Conservation (phyloP, 92 coral and sea anemone genomes). For the Epizoanthus rinbou region DNA sequence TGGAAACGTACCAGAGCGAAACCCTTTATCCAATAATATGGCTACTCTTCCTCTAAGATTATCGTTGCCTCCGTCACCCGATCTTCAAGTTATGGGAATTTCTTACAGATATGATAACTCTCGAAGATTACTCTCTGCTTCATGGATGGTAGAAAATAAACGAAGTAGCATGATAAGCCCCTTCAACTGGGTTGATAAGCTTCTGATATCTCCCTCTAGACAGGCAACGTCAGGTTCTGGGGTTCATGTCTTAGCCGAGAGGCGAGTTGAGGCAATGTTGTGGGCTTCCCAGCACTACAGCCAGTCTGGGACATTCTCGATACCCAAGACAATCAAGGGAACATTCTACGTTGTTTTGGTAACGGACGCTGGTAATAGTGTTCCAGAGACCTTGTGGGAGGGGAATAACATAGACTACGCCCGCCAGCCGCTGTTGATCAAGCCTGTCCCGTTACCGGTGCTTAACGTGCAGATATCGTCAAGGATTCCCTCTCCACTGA, state of each 20-base stretch:
- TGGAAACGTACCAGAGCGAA: conserved; percentile 43
- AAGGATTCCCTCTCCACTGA: conserved; percentile 49
- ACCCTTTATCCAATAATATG: conserved; percentile 48
- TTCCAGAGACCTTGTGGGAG: conserved; percentile 44
- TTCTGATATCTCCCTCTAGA: conserved; percentile 54
- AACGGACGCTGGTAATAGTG: conserved; percentile 43
- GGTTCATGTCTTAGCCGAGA: conserved; percentile 41
- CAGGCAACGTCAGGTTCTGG: conserved; percentile 37
- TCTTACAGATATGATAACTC: conserved; percentile 50
- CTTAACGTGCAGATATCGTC: conserved; percentile 50
- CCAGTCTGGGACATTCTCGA: conserved; percentile 48
- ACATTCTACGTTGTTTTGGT: conserved; percentile 56
- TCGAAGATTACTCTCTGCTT: conserved; percentile 54
- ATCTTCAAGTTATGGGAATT: conserved; percentile 44
- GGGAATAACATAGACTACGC: conserved; percentile 49
- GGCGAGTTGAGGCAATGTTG: conserved; percentile 46
- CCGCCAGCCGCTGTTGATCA: conserved; percentile 13
- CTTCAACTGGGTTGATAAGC: conserved; percentile 58
- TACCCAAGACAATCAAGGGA: conserved; percentile 58
- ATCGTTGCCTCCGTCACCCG: conserved; percentile 55
- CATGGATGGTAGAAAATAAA: conserved; percentile 60
- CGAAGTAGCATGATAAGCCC: conserved; percentile 57
- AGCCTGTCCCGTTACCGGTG: conserved; percentile 43
- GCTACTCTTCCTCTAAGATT: conserved; percentile 33
- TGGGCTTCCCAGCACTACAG: conserved; percentile 63